phyloP scores from a whole-genome alignment of 2,888 invertebrate species.

The Zelleria hepariella region DNA sequence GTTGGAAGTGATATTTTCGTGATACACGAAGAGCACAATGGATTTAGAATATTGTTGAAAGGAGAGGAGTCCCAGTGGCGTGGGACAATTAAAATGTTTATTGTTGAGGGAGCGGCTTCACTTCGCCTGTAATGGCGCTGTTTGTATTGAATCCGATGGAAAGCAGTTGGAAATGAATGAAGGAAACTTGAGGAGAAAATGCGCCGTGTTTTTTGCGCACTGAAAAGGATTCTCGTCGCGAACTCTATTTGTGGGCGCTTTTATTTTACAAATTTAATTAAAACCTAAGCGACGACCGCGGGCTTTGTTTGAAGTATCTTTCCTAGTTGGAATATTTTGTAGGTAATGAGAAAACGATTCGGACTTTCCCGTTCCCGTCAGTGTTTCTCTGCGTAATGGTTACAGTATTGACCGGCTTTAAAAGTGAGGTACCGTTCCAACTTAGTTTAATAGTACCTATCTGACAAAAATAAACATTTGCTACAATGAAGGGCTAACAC shows the following conservation, averaged over 20 bases:
- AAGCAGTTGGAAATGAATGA: conserved; percentile 44
- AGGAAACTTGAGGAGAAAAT: conserved; percentile 44
- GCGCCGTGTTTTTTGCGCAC: conserved; percentile 39
- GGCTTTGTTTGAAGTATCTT: conserved; percentile 24
- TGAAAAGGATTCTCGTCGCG: conserved; percentile 37
- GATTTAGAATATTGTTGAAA: conserved; percentile 60
- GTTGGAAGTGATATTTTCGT: conserved; percentile 65
- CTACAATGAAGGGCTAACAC: too few relatives aligned
- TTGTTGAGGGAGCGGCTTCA: conserved; percentile 42
- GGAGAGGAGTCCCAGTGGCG: conserved; percentile 46
- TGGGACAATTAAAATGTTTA: conserved; percentile 64
- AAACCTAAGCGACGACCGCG: conserved; percentile 24
- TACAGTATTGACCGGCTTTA: too few relatives aligned
- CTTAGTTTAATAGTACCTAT: too few relatives aligned
- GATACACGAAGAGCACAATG: conserved; percentile 58
- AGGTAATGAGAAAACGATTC: neutral
- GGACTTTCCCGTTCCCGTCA: neutral
- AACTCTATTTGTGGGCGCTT: conserved; percentile 44
- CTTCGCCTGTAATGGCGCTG: conserved; percentile 41
- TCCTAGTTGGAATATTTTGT: neutral
- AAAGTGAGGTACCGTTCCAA: too few relatives aligned
- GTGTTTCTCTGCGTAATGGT: neutral
- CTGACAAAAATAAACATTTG: too few relatives aligned
- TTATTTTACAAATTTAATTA: conserved; percentile 58
- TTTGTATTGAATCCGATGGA: conserved; percentile 54